Base-by-base conservation (phyloP, 2,113 vertebrate genomes). In the Lynx canadensis region DNA sequence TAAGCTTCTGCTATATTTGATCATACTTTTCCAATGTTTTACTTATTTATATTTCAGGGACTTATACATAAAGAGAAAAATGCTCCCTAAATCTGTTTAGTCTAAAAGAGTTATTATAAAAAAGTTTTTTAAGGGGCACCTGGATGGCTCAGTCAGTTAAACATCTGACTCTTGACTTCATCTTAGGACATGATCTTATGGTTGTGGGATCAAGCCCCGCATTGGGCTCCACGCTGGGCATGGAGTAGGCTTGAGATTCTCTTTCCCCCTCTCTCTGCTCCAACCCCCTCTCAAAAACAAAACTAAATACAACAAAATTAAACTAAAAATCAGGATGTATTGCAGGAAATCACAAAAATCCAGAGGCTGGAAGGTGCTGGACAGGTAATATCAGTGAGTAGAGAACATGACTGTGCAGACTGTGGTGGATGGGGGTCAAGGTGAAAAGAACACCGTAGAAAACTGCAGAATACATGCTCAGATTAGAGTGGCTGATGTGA, bases 21-120 rank as follows among this genome's bases (percentile, higher is more conserved):
- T 21, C 41, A 87, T 5, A 66, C 25, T 5, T 85, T 82, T 95
- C 23, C 91, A 65, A 63, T 79, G 48, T 63, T 90, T 88, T 57
- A 68, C 8, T 68, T 50, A 1, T 5, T 21, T 88, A 27, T 90
- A 68, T 33, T 29, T 87, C 27, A 69, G 41, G 12, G 7, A 45
- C 41, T 45, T 57, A 63, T 1, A 78, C 36, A 31, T 50, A 60
- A 71, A 69, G 29, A 81, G 31, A 76, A 81, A 71, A 91, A 89
- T 1, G 16, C 2, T 79, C 2, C 41, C 45, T 33, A 79, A 71
- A 69, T 38, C 18, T 29, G 50, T 78, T 83, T 93, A 63, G 25
- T 12, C 41, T 55, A 29, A n/a, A 73, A 48, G 1, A 91, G 19
- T 33, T 29, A 88, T 31, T 74, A 31, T 74, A 10, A 19, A 19